Evolutionary conservation across 2,888 invertebrate species (phyloP).

Genomic region (Synergus gifuensis): DNA sequence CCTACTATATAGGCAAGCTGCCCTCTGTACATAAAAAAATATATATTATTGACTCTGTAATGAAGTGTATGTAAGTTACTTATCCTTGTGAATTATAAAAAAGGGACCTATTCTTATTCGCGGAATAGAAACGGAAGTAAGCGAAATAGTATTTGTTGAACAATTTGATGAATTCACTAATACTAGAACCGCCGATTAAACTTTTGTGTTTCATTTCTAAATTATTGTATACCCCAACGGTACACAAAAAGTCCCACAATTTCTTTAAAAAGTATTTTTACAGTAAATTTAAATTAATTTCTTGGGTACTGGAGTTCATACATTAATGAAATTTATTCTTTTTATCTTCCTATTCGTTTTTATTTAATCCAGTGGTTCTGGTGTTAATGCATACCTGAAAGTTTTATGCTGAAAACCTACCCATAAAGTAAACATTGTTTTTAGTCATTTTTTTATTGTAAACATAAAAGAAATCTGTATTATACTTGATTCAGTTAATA

Average conservation of each 20-base stretch:
- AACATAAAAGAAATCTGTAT: background rate
- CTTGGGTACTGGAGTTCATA: too few species aligned
- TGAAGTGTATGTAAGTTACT: slow-evolving; percentile 70
- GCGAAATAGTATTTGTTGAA: slow-evolving; percentile 43
- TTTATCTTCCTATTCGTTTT: too few species aligned
- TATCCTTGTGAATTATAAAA: slow-evolving; percentile 69
- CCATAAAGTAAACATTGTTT: background rate
- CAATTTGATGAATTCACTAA: slow-evolving; percentile 38
- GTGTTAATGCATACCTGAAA: background rate
- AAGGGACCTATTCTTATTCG: slow-evolving; percentile 56
- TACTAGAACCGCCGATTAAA: background rate
- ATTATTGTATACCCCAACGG: too few species aligned
- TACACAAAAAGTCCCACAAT: too few species aligned
- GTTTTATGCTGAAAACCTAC: background rate
- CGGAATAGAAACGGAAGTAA: slow-evolving; percentile 49
- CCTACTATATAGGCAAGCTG: slow-evolving; percentile 69
- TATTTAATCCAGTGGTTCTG: too few species aligned
- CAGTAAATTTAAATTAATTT: too few species aligned
- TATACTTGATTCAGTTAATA: too few species aligned
- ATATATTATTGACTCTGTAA: slow-evolving; percentile 74
- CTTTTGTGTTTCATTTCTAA: too few species aligned
- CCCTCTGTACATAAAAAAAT: slow-evolving; percentile 74
- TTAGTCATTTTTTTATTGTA: background rate
- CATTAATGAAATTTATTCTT: too few species aligned
- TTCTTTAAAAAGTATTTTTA: too few species aligned